A percentile compares a stretch with the other conserved stretches of the same genome.
Conservation (phyloP, 2,888 invertebrate genomes). For the Lomographa bimaculata region DNA sequence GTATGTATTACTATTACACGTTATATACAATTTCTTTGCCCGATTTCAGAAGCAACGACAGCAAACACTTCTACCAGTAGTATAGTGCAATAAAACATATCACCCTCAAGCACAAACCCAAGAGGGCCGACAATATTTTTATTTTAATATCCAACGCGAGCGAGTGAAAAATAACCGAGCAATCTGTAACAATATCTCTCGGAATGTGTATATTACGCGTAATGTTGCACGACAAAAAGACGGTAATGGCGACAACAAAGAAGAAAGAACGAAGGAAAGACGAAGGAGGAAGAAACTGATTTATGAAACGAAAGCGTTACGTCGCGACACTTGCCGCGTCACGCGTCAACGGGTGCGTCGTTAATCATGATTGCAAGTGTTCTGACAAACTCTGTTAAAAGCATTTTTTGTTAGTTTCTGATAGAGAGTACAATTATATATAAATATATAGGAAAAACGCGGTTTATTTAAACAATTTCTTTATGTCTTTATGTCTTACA, state of each 20-base stretch:
- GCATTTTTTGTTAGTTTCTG: too few species aligned
- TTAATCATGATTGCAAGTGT: slow-evolving; percentile 19
- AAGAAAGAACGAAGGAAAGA: slow-evolving; percentile 13
- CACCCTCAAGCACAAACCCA: slow-evolving; percentile 3
- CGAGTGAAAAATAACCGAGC: slow-evolving; percentile 41
- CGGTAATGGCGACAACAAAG: slow-evolving; percentile 53
- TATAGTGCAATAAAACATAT: neutral
- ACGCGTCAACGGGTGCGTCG: slow-evolving; percentile 25
- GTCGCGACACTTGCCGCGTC: slow-evolving; percentile 17
- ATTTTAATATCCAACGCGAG: slow-evolving; percentile 26
- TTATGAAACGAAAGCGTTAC: slow-evolving; percentile 19
- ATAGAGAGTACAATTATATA: too few species aligned
- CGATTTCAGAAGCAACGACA: too few species aligned
- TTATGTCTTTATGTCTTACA: too few species aligned
- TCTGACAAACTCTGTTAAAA: slow-evolving; percentile 7
- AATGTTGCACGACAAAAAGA: slow-evolving; percentile 51
- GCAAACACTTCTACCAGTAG: too few species aligned
- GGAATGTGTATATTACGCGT: slow-evolving; percentile 45
- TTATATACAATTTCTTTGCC: too few species aligned
- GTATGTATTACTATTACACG: too few species aligned
- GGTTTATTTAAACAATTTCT: too few species aligned
- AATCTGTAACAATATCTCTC: slow-evolving; percentile 54
- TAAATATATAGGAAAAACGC: too few species aligned
- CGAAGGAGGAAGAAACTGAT: slow-evolving; percentile 13
- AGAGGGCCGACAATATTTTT: slow-evolving; percentile 14